A percentile compares a stretch with the other conserved stretches of the same genome.
phyloP scores from a whole-genome alignment of 2,113 vertebrate genomes.

The Neofelis nebulosa region DNA sequence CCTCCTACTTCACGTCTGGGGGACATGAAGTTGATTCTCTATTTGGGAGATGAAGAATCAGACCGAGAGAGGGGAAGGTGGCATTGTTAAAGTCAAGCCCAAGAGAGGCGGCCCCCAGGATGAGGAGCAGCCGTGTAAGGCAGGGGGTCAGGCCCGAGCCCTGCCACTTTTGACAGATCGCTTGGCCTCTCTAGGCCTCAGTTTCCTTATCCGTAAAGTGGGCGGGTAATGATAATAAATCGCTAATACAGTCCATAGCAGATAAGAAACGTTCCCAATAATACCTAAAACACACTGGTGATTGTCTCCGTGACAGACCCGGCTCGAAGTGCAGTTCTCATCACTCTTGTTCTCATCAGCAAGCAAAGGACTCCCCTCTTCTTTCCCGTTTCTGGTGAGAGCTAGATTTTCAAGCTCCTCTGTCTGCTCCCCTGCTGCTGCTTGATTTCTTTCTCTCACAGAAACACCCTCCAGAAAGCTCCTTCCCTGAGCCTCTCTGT shows the following conservation, averaged over 20 bases:
- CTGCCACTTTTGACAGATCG: not conserved
- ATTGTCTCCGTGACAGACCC: fast-evolving
- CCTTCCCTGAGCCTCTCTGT: constrained; percentile 2
- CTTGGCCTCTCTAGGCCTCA: not conserved
- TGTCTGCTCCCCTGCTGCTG: not conserved
- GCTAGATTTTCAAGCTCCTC: not conserved
- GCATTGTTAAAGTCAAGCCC: not conserved
- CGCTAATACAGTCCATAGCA: not conserved
- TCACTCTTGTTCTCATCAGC: not conserved
- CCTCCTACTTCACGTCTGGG: not conserved
- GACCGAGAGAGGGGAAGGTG: not conserved
- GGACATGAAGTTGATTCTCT: not conserved
- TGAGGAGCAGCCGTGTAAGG: not conserved
- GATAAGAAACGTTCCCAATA: not conserved
- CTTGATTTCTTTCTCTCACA: not conserved
- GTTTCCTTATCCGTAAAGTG: not conserved
- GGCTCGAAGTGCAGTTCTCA: no score
- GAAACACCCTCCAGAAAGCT: constrained; percentile 27
- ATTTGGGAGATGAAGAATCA: not conserved
- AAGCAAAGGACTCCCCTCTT: not conserved
- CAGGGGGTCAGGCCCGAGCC: not conserved
- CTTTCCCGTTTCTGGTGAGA: not conserved
- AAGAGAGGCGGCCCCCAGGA: not conserved
- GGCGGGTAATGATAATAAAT: not conserved
- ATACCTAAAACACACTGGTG: not conserved